Evolutionary conservation across 1,140 invertebrate genomes (phyloP).

Genomic region (Rhopalosiphum maidis): DNA sequence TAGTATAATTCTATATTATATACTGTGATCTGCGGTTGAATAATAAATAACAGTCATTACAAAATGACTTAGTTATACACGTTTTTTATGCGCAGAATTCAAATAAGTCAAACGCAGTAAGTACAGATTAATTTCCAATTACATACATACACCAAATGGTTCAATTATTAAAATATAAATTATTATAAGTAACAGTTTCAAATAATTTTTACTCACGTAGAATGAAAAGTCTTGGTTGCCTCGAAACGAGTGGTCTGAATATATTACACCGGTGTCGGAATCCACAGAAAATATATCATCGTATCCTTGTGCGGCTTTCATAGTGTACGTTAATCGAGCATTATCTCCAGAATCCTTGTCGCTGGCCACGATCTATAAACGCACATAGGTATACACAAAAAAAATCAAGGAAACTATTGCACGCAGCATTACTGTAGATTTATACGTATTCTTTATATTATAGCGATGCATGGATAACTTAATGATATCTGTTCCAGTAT

Average conservation of each 20-base stretch:
- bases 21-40: not conserved
- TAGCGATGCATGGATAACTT: not conserved
- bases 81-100: not conserved
- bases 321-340: slow-evolving; percentile 79
- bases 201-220: slow-evolving; percentile 67
- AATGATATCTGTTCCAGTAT: not conserved
- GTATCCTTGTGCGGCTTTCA: slow-evolving; percentile 74
- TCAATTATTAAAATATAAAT: slow-evolving; percentile 6
- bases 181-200: not conserved
- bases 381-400: not conserved
- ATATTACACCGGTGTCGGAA: slow-evolving; percentile 79
- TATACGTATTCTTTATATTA: not conserved
- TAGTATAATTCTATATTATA: not conserved
- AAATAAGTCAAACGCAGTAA: not conserved
- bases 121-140: not conserved
- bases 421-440: not conserved
- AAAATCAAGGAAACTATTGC: not conserved
- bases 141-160: not conserved
- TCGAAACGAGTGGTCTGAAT: slow-evolving; percentile 73
- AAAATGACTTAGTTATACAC: not conserved
- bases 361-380: slow-evolving; percentile 77
- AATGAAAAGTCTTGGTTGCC: slow-evolving; percentile 80
- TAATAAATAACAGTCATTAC: not conserved
- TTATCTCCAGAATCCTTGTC: slow-evolving; percentile 85
- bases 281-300: slow-evolving; percentile 81